Evolutionary conservation across 2,797 vertebrate genomes (phyloP).

Genomic region (Myiotriccus ornatus): DNA sequence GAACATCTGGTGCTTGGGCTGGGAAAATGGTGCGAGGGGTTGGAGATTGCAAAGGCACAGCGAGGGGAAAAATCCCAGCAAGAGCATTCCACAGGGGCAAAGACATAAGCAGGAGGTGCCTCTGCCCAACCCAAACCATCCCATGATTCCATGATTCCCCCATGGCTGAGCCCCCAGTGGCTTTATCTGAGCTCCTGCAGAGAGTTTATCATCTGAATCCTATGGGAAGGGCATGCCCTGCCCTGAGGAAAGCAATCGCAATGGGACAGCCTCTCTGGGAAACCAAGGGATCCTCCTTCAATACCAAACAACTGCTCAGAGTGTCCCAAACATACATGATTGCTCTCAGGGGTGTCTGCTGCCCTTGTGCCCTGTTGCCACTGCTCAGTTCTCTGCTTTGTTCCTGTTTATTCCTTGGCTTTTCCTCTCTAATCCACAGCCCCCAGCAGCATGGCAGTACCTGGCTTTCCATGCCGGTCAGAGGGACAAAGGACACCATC

Average conservation of each 20-base stretch:
- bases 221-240: not conserved
- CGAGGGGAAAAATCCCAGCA: not conserved
- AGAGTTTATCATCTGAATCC: not conserved
- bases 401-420: not conserved
- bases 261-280: not conserved
- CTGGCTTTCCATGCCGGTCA: not conserved
- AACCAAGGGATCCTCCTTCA: not conserved
- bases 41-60: not conserved
- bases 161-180: not conserved
- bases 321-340: not conserved
- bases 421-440: not conserved
- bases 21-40: not conserved
- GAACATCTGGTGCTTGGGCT: not conserved
- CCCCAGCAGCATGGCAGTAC: not conserved
- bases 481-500: not conserved
- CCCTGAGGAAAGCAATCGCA: rapidly evolving
- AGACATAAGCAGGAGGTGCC: not conserved
- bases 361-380: not conserved
- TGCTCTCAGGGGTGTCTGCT: not conserved
- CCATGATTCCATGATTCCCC: not conserved
- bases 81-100: not conserved
- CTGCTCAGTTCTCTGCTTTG: not conserved
- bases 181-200: not conserved
- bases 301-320: not conserved
- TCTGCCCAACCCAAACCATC: not conserved